Base-by-base conservation (phyloP, 2,888 invertebrate genomes). In the Archaeoteleia sp. region DNA sequence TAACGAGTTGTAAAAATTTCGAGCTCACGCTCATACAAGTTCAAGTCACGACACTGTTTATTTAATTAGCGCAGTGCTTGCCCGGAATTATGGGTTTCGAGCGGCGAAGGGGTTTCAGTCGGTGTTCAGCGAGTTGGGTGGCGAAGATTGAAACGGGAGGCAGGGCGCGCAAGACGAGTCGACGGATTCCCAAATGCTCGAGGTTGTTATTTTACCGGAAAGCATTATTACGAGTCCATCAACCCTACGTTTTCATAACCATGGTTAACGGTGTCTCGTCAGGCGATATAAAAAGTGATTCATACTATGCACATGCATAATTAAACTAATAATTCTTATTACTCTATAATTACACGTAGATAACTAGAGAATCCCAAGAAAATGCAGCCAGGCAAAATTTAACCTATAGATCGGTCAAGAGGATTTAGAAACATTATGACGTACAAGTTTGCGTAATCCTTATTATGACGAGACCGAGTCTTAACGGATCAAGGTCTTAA, bases 161-260 rank as follows among this genome's bases (percentile, higher is more conserved):
- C 66, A 65, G 49, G 10, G 25, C 32, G 54, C 42, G 29, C 20
- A 48, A 48, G 42, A 53, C 40, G 45, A 46, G 9, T 35, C 43
- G 49, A 23, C 51, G 12, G 37, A 15, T 45, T 8, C 46, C 43
- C 23, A 61, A 69, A 71, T 73, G 70, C 74, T 77, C 61, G 54
- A 63, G 78, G 71, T 72, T 79, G 74, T 78, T 79, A 76, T 79
- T 77, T 75, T 70, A 73, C 72, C 70, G 67, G 55, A 73, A 77
- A 78, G 68, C 76, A 74, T 72, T 71, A 77, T 74, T 74, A 69
- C 60, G 53, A 76, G 74, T 74, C 74, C 74, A 63, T 70, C 70
- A 70, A 71, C 66, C 67, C 61, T 53, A 46, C 23, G 53, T 72
- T 69, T 54, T 66, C 62, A 72, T 57, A 55, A 65, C 55, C 58